Evolutionary conservation across 2,797 vertebrate genomes (phyloP).

Genomic region (Hybognathus amarus): DNA sequence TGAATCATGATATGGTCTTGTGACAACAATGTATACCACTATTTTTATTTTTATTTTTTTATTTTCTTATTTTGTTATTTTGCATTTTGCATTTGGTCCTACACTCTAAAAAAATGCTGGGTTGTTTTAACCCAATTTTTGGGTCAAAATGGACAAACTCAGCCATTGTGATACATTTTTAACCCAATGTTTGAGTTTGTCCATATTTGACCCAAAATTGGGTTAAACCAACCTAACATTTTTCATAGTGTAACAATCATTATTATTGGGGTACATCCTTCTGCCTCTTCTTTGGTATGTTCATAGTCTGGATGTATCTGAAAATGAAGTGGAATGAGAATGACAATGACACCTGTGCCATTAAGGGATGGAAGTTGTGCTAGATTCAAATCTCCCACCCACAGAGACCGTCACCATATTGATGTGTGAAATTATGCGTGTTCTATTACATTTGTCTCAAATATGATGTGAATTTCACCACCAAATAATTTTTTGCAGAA

Average conservation of each 20-base stretch:
- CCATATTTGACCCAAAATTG: no score
- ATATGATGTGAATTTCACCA: not conserved
- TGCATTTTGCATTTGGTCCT: not conserved
- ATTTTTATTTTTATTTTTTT: not conserved
- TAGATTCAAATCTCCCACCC: constrained; percentile 16
- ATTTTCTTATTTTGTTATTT: no score
- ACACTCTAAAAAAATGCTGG: no score
- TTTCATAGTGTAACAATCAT: not conserved
- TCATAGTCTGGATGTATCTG: not conserved
- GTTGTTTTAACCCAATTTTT: no score
- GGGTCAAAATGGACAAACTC: no score
- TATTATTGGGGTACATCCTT: not conserved
- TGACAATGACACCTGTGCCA: constrained; percentile 15
- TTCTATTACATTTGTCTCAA: not conserved
- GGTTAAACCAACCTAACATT: no score
- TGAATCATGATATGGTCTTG: no score
- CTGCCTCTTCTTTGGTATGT: not conserved
- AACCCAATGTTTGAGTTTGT: no score
- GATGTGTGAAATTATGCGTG: constrained; percentile 6
- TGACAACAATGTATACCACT: no score
- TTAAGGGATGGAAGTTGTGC: not conserved
- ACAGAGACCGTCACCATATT: not conserved
- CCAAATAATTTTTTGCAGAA: not conserved
- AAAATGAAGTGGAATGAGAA: not conserved
- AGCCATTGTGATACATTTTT: no score